Evolutionary conservation across 2,113 vertebrate genomes (phyloP).

Genomic region (Anthoscopus minutus): DNA sequence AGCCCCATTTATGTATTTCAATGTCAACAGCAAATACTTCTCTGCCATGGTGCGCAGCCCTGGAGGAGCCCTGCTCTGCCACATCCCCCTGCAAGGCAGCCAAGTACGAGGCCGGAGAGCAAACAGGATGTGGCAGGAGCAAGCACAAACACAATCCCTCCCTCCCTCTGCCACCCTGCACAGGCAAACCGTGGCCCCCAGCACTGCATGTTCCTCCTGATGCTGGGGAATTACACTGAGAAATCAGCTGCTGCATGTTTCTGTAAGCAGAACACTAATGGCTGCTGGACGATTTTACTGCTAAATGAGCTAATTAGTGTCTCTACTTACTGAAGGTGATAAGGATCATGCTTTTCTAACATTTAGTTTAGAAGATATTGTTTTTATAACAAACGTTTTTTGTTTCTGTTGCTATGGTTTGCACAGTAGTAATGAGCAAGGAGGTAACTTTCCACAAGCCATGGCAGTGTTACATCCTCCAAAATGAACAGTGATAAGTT

Average conservation of each 20-base stretch:
- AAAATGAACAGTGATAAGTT: neutral
- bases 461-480: neutral
- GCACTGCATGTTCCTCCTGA: neutral
- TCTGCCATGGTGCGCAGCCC: neutral
- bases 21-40: neutral
- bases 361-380: neutral
- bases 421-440: neutral
- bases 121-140: neutral
- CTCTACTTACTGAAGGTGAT: neutral
- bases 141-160: neutral
- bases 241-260: neutral
- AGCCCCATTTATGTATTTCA: neutral
- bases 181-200: neutral
- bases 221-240: accelerated
- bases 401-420: neutral
- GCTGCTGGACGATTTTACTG: neutral
- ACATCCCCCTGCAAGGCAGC: neutral
- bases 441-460: neutral
- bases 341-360: neutral
- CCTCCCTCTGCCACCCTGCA: neutral
- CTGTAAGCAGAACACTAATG: neutral
- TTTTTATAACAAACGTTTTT: neutral
- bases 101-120: neutral
- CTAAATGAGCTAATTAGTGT: neutral
- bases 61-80: neutral